Base-by-base conservation (phyloP, 2,888 invertebrate species). In the Ceratothoa steindachneri region DNA sequence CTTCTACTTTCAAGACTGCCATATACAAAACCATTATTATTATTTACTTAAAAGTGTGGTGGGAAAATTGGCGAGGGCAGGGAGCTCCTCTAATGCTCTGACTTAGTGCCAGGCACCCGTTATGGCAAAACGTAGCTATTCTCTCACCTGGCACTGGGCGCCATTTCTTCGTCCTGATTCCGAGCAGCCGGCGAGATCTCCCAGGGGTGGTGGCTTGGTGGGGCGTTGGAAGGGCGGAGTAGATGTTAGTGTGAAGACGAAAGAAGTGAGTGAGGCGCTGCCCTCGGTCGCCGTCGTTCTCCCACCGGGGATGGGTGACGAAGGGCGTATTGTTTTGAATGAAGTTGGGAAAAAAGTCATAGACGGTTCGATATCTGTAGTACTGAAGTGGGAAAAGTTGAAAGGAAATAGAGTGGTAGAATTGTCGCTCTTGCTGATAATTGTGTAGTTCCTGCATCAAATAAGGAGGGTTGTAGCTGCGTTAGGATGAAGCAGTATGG, bases 131-230 rank as follows among this genome's bases (percentile, higher is more conserved):
- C n/a, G n/a, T n/a, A n/a, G n/a, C n/a, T 28, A 27, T 64, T 19
- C 30, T 4, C 74, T 19, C 30, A 77, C 77, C 51, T 28, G 60
- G 66, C 77, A 77, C n/a, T 69, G 51, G 9, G 72, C 65, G 22
- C 69, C 71, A 51, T 73, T 71, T 12, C 52, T 69, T 15, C 67
- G 53, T 27, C 19, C 55, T 5, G 74, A 22, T 15, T 72, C 64
- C 1, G 28, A 64, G 31, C 78, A 78, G 28, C 60, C 69, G 1
- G 67, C 71, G 1, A 73, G 78, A 24, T 41, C 70, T 3, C 78
- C 78, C 22, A 78, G 41, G 27, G 69, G 51, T n/a, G 75, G 74
- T n/a, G 70, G 77, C 53, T 29, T n/a, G 3, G 12, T 15, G 53
- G 52, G 53, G 12, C 9, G 30, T 60, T 22, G 72, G 55, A 28